These are phyloP conservation scores for Amazona vittata DNA, from an alignment of 2,113 vertebrate genomes.

Conservation along the genomic window DNA sequence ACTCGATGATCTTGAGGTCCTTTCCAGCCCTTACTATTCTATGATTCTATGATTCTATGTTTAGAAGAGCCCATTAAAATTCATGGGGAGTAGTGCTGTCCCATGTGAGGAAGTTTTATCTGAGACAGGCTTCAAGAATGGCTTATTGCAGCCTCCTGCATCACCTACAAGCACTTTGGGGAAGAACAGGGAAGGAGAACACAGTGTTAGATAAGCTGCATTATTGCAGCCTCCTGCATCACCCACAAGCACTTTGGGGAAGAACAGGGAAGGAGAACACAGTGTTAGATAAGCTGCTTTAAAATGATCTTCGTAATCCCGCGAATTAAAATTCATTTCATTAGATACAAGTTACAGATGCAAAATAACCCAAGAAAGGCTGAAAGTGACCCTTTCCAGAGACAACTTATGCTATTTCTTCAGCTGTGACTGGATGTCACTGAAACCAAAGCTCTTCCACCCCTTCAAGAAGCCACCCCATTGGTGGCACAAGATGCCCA, in stretches of 20 bases:
- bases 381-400: not conserved
- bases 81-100: not conserved
- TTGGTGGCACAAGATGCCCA: accelerated
- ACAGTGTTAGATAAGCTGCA: not conserved
- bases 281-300: conserved; percentile 27
- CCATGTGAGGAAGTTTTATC: conserved; percentile 27
- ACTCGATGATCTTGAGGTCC: no score
- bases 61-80: not conserved
- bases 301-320: conserved; percentile 19
- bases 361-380: not conserved
- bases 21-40: no score
- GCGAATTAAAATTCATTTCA: conserved; percentile 1
- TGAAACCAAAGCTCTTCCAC: not conserved
- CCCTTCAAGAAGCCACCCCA: not conserved
- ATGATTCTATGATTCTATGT: not conserved
- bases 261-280: not conserved
- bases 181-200: not conserved
- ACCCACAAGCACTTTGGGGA: not conserved
- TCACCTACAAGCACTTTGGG: not conserved
- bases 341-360: not conserved
- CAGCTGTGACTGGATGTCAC: not conserved
- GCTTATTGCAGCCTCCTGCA: conserved; percentile 12
- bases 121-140: not conserved
- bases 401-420: not conserved
- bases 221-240: conserved; percentile 19